These are phyloP conservation scores for Myoxocephalus aenaeus DNA, from an alignment of 2,797 vertebrate species.

Conservation along the genomic window DNA sequence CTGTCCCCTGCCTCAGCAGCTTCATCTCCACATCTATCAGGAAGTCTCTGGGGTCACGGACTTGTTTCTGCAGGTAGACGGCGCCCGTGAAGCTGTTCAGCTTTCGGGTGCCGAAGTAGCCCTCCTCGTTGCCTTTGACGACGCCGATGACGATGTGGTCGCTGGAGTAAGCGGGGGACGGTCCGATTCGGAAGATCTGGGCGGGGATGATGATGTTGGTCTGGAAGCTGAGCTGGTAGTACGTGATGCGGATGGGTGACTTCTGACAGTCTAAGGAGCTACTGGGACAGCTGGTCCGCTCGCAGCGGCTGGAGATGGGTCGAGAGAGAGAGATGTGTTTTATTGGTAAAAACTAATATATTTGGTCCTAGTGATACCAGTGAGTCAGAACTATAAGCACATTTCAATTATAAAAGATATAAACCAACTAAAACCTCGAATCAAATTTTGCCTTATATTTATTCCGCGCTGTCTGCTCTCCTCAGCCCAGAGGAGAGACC, in stretches of 20 bases:
- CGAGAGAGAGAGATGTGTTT: background rate
- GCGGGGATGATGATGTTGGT: constrained; percentile 90
- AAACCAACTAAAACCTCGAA: no score
- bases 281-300: constrained; percentile 86
- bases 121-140: constrained; percentile 89
- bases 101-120: constrained; percentile 91
- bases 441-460: no score
- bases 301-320: constrained; percentile 86
- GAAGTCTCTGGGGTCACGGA: constrained; percentile 90
- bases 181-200: constrained; percentile 95
- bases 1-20: constrained; percentile 89
- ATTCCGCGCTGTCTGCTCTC: no score
- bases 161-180: constrained; percentile 89
- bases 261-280: constrained; percentile 89
- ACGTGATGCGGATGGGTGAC: constrained; percentile 89
- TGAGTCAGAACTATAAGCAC: no score
- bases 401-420: no score
- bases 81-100: constrained; percentile 92
- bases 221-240: constrained; percentile 94
- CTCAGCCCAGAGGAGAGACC: no score
- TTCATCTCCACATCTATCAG: constrained; percentile 96
- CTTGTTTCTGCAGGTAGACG: constrained; percentile 89
- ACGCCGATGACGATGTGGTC: constrained; percentile 91
- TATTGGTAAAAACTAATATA: background rate
- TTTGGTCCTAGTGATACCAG: background rate